Evolutionary conservation across 2,888 invertebrate genomes (phyloP), one percentile per base, ranked within the genome.

Genomic region (Eumerus sabulonum): DNA sequence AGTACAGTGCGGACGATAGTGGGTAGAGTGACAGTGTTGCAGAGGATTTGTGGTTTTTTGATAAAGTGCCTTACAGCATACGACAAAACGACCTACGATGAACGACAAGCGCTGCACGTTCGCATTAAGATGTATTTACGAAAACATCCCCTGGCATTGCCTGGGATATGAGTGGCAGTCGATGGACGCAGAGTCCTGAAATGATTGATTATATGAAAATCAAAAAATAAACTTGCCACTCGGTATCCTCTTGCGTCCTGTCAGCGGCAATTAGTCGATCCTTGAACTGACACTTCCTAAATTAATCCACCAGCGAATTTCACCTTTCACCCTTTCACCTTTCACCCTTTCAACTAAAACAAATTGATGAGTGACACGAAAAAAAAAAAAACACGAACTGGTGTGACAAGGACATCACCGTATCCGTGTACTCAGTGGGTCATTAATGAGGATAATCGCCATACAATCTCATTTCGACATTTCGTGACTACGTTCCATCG

Each of bases 301-400:
- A 60, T 66, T 67, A 72, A 67, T 62, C 66, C 66, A 72, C 72
- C 72, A n/a, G n/a, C n/a, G n/a, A n/a, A n/a, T n/a, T 67, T 68
- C 63, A 68, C 27, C 63, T 57, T 27, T 27, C 27, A 27, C 7
- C 27, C 27, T 27, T n/a, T n/a, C n/a, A n/a, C n/a, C 27, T 7
- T 27, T 2, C 2, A 27, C 27, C 27, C 3, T 27, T 27, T 2
- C 2, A 27, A 2, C 27, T 2, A 4, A 51, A 59, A 63, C 63
- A 57, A 77, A 77, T 77, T 73, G 73, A 77, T 73, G 77, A 77
- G 67, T 51, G 47, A 68, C 73, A 77, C 67, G 67, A 7, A 73
- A 68, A 77, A 77, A 56, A 67, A 72, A n/a, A 38, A 27, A 12
- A 35, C 27, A n/a, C 36, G 9, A 18, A 9, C 9, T 7, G 14